Evolutionary conservation across 2,888 invertebrate genomes (phyloP), one percentile per base, ranked within the genome.

Genomic region (Bunonema sp.): DNA sequence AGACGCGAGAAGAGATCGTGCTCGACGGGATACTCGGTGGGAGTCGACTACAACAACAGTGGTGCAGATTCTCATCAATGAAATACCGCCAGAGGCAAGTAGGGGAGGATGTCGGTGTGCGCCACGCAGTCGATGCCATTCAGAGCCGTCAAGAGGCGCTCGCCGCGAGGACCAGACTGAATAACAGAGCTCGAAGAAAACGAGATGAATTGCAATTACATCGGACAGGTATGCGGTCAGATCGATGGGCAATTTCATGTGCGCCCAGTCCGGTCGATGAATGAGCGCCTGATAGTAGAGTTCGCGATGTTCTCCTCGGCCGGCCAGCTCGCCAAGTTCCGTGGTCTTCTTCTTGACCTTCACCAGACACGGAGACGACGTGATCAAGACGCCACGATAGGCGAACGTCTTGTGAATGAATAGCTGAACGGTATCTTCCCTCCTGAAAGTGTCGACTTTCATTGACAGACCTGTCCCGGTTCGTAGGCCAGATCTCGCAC

Each of bases 331-430:
- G n/a, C n/a, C n/a, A n/a, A n/a, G n/a, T n/a, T n/a, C n/a, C n/a
- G n/a, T n/a, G n/a, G n/a, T n/a, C n/a, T n/a, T n/a, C n/a, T n/a
- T n/a, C n/a, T n/a, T n/a, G n/a, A n/a, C n/a, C n/a, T n/a, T n/a
- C n/a, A n/a, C n/a, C n/a, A n/a, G n/a, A n/a, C n/a, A n/a, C n/a
- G n/a, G n/a, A n/a, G n/a, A n/a, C n/a, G n/a, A n/a, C n/a, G n/a
- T n/a, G n/a, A n/a, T n/a, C n/a, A 93, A 81, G 12, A 97, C 87
- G 3, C 93, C 93, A 57, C 93, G 77, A 70, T 97, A 97, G 15
- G 91, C 91, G 71, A 97, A 97, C 16, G 93, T 82, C 63, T 84
- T 79, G 70, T 97, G 97, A 39, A 97, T 75, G 71, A 97, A 89
- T 46, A 91, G 74, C 72, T 75, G 63, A 30, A 68, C 67, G 36